Percentiles rank a stretch among this genome's conserved stretches.
Evolutionary conservation across 23 tunicate genomes (phyloP).

Genomic region (Clavelina lepadiformis): DNA sequence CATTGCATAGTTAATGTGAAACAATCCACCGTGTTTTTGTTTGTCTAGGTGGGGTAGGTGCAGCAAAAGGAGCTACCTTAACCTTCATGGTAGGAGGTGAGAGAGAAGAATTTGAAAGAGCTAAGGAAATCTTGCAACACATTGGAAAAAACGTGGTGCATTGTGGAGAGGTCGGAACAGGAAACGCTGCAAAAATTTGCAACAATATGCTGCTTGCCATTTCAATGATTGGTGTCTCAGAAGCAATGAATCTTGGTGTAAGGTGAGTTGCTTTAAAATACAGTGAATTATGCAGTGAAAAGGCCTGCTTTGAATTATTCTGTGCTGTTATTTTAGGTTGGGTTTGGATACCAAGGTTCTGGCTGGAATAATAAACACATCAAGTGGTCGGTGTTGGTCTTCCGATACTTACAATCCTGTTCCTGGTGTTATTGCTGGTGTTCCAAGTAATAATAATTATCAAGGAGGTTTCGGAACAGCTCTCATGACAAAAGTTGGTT

Average conservation of each 20-base stretch:
- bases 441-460: constrained; percentile 85
- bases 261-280: constrained; percentile 42
- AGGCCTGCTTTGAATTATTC: no score
- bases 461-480: constrained; percentile 96
- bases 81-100: constrained; percentile 99
- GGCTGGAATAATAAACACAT: constrained; percentile 75
- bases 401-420: constrained; percentile 98
- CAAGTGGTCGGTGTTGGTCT: constrained; percentile 99
- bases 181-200: constrained; percentile 97
- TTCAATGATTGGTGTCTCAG: constrained; percentile 94
- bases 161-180: constrained; percentile 97
- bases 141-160: constrained; percentile 89
- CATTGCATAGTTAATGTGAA: no score
- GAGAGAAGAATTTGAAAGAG: constrained; percentile 53
- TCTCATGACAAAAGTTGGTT: constrained; percentile 81
- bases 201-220: constrained; percentile 93
- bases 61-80: constrained; percentile 87
- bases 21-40: no score
- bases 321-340: constrained; percentile 48
- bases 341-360: constrained; percentile 89
- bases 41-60: constrained; percentile 65
- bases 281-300: no score
- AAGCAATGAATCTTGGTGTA: constrained; percentile 85
- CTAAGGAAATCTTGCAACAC: constrained; percentile 39
- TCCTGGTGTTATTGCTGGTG: constrained; percentile 87